Conservation (phyloP, 2,888 invertebrate species). For the Drosophila longiperda region DNA sequence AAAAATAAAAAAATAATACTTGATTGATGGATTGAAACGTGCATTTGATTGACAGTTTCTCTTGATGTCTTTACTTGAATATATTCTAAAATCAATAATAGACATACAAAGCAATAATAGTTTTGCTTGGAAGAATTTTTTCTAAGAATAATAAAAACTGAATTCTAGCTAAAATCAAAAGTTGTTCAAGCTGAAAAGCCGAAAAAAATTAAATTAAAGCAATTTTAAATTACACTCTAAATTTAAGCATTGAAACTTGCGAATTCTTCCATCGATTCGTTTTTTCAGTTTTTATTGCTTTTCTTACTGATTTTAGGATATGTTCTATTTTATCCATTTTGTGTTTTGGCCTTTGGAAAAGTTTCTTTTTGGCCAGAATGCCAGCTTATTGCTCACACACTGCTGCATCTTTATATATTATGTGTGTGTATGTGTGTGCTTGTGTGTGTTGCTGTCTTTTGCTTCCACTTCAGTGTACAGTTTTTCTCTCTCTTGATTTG, state of each 20-base stretch:
- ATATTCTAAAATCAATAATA: conserved; percentile 20
- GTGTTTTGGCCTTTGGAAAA: conserved; percentile 43
- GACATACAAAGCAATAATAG: neutral
- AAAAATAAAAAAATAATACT: conserved; percentile 16
- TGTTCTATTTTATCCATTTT: conserved; percentile 49
- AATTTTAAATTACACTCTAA: conserved; percentile 1
- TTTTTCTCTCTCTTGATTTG: conserved; percentile 27
- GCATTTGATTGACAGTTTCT: conserved; percentile 35
- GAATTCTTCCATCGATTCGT: conserved; percentile 8
- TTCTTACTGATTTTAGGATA: conserved; percentile 13
- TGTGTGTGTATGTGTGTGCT: conserved; percentile 7
- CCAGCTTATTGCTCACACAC: conserved; percentile 37
- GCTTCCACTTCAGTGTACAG: conserved; percentile 1
- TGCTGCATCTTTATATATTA: conserved; percentile 32
- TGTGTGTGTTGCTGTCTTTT: conserved; percentile 15
- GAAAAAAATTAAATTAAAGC: neutral
- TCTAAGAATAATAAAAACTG: neutral
- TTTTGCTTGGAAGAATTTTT: neutral
- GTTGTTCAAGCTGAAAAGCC: neutral
- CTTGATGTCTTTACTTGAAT: neutral
- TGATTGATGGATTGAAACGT: conserved; percentile 37
- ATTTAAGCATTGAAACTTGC: neutral
- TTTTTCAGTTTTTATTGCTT: neutral
- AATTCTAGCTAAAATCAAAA: neutral
- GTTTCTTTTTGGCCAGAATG: conserved; percentile 5